Evolutionary conservation across 2,113 vertebrate genomes (phyloP).

Genomic region (Scatophagus argus): DNA sequence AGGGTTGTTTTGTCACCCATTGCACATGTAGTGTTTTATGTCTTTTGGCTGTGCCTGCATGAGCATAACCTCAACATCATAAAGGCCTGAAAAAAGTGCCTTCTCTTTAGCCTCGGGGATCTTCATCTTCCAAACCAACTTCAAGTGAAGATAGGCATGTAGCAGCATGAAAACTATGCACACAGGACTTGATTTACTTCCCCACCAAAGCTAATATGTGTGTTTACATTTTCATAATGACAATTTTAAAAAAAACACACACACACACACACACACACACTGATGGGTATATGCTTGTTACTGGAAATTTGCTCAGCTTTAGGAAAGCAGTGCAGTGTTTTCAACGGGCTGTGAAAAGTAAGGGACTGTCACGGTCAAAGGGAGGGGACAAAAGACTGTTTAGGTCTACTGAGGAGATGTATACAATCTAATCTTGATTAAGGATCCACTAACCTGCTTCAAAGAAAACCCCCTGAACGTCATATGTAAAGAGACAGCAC

Average conservation of each 20-base stretch:
- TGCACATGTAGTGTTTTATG: not conserved
- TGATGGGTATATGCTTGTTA: not conserved
- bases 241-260: not conserved
- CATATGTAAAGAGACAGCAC: constrained; percentile 61
- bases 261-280: no score
- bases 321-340: not conserved
- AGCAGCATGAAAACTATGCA: constrained; percentile 86
- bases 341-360: not conserved
- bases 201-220: constrained; percentile 55
- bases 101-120: constrained; percentile 73
- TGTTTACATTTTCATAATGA: constrained; percentile 28
- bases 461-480: constrained; percentile 44
- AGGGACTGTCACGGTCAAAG: not conserved
- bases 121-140: constrained; percentile 74
- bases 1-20: constrained; percentile 14
- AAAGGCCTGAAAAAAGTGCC: constrained; percentile 50
- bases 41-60: constrained; percentile 46
- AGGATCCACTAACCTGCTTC: constrained; percentile 58
- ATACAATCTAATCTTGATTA: constrained; percentile 66
- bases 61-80: constrained; percentile 48
- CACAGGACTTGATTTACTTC: constrained; percentile 74
- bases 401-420: constrained; percentile 14
- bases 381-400: constrained; percentile 11
- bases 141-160: constrained; percentile 80
- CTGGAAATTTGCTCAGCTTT: not conserved